These are phyloP conservation scores for Microctenopoma stevenorrisi DNA, from an alignment of 2,797 vertebrate species.

Conservation along the genomic window DNA sequence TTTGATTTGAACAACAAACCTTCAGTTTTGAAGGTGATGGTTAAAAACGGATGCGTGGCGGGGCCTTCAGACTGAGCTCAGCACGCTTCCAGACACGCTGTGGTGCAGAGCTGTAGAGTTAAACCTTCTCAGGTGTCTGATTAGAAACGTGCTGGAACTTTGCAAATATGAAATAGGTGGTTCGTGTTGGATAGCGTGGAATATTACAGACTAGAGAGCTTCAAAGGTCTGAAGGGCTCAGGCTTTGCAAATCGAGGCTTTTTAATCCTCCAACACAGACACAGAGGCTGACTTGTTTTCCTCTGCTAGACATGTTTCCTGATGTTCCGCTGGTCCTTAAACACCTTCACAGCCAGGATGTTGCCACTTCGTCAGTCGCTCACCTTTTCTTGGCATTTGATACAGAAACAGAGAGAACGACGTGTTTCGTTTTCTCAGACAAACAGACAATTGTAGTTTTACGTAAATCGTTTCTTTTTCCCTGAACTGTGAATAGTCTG, in stretches of 20 bases:
- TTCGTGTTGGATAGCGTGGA: neutral
- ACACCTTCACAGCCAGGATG: slow-evolving; percentile 5
- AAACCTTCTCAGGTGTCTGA: slow-evolving; percentile 27
- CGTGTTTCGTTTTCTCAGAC: neutral
- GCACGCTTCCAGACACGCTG: neutral
- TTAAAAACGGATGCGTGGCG: neutral
- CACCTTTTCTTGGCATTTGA: slow-evolving; percentile 5
- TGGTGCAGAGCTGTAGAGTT: slow-evolving; percentile 4
- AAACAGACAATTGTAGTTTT: neutral
- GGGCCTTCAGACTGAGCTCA: neutral
- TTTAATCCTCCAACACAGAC: slow-evolving; percentile 30
- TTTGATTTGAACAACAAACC: too few relatives aligned
- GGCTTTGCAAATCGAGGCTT: neutral
- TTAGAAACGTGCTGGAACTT: slow-evolving; percentile 21
- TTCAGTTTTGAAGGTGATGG: neutral
- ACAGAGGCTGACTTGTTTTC: slow-evolving; percentile 46
- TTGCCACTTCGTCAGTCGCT: neutral
- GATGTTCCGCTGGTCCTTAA: slow-evolving; percentile 36
- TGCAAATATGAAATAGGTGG: neutral
- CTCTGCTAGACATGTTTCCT: slow-evolving; percentile 34
- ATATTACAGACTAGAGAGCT: slow-evolving; percentile 43
- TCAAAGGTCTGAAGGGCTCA: slow-evolving; percentile 6
- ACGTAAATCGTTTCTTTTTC: neutral
- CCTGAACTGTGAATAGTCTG: too few relatives aligned
- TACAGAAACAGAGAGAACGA: neutral